phyloP scores from a whole-genome alignment of 2,888 invertebrate species.

The Agrochola lota region DNA sequence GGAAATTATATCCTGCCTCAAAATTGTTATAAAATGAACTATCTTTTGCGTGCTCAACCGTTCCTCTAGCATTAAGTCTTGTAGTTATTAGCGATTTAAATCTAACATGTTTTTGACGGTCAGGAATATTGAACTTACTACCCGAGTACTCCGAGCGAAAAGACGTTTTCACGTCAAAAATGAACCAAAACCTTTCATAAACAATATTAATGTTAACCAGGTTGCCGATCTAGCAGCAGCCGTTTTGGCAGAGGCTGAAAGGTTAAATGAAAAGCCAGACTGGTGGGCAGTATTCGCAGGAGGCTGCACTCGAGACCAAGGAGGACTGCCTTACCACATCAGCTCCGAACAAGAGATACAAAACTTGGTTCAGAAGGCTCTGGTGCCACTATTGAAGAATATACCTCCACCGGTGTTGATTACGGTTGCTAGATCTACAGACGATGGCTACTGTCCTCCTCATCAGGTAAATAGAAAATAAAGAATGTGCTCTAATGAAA shows the following conservation, averaged over 20 bases:
- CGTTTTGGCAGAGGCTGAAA: constrained; percentile 87
- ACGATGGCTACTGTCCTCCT: constrained; percentile 97
- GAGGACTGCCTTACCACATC: constrained; percentile 96
- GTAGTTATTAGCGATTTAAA: no score
- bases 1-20: no score
- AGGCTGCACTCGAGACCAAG: constrained; percentile 96
- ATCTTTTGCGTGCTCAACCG: no score
- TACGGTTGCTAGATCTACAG: constrained; percentile 96
- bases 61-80: no score
- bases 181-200: not conserved
- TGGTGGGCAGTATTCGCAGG: constrained; percentile 96
- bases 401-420: constrained; percentile 92
- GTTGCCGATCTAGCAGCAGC: constrained; percentile 87
- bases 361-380: constrained; percentile 89
- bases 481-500: not conserved
- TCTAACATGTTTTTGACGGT: no score
- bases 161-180: not conserved
- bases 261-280: constrained; percentile 92
- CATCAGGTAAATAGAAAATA: constrained; percentile 89
- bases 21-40: no score
- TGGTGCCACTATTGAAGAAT: constrained; percentile 90
- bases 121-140: no score
- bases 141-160: no score
- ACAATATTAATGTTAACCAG: constrained; percentile 64
- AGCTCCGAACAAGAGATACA: constrained; percentile 93